Evolutionary conservation across 2,797 vertebrate species (phyloP).

Genomic region (Euthynnus affinis): DNA sequence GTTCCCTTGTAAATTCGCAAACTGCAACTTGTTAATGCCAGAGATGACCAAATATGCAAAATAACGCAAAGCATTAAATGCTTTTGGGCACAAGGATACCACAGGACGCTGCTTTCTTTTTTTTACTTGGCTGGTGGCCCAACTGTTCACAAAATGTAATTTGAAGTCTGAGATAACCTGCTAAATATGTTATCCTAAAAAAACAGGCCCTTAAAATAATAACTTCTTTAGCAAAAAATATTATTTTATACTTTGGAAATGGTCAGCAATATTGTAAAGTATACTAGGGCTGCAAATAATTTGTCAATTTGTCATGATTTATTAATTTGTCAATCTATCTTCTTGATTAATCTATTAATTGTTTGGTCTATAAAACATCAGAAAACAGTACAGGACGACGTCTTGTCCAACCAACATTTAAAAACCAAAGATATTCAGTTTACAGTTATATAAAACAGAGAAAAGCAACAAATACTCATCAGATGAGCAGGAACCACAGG

Average conservation of each 20-base stretch:
- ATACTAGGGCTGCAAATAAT: too few relatives aligned
- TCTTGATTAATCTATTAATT: too few relatives aligned
- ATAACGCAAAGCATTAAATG: neutral
- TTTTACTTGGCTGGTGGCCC: neutral
- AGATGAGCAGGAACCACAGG: too few relatives aligned
- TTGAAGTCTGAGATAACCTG: neutral
- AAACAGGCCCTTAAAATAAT: neutral
- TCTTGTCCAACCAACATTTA: too few relatives aligned
- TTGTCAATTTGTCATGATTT: too few relatives aligned
- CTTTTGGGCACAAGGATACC: neutral
- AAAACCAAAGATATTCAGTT: too few relatives aligned
- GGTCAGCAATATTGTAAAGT: neutral
- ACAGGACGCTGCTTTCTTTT: too few relatives aligned
- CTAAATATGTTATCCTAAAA: neutral
- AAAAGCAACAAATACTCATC: too few relatives aligned
- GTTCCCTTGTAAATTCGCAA: neutral
- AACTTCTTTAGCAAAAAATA: neutral
- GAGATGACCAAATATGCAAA: neutral
- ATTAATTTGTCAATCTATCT: too few relatives aligned
- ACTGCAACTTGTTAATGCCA: neutral
- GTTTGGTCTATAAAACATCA: too few relatives aligned
- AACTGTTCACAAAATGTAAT: neutral
- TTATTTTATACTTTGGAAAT: neutral
- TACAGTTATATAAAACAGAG: too few relatives aligned
- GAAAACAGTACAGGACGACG: too few relatives aligned